Evolutionary conservation across 2,113 vertebrate genomes (phyloP), one percentile per base, ranked within the genome.

Genomic region (Podarcis raffonei): DNA sequence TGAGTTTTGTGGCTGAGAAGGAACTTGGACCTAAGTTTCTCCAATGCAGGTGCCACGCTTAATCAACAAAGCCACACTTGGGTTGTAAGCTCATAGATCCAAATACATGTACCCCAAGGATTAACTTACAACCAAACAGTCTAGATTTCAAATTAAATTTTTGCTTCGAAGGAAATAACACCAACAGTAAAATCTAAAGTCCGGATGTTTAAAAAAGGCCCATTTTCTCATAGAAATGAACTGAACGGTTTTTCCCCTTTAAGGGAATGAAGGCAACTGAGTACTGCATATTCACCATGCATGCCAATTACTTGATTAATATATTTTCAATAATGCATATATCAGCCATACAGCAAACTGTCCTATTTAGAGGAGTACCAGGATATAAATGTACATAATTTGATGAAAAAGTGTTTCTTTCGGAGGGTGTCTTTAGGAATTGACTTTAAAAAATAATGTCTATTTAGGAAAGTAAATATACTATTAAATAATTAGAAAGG

Each of bases 231-330:
- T 42, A 69, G 69, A 81, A 57, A 81, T 76, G 30, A 88, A 66
- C 16, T 16, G 27, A 48, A 48, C 6, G 4, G 42, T 16, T 25
- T 74, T 66, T 72, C 71, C 77, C 75, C 69, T 79, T 78, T 62
- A n/a, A 68, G 83, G 89, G 92, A 94, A 93, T 23, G 95, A 94
- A 94, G 88, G 18, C 13, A 77, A 25, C 9, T 84, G 84, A 92
- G 35, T 88, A 91, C n/a, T 93, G 90, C 92, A 65, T 76, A 88
- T 71, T 93, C 76, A 91, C 59, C 95, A 83, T 62, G 90, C 66
- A 94, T 93, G 83, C 77, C 79, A 84, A 95, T 76, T 68, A 57
- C 88, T 82, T 91, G 92, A 95, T 87, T 92, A 94, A 89, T 95
- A 62, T 62, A 62, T 62, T 18, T 62, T 62, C 59, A 62, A 62